Base-by-base conservation (phyloP, 2,888 invertebrate genomes). In the Agrochola lychnidis region DNA sequence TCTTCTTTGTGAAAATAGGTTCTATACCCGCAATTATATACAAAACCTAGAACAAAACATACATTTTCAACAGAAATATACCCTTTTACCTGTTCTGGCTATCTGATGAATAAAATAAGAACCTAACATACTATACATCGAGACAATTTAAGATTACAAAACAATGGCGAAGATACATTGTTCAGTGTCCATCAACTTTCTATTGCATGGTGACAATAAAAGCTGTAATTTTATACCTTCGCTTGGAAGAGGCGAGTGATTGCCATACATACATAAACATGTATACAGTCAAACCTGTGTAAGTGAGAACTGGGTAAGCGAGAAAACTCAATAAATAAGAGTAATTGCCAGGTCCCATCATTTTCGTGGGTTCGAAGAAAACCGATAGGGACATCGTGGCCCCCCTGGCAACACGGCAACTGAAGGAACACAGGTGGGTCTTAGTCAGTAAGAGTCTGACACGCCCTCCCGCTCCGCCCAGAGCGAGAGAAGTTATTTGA, bases 221-320 rank as follows among this genome's bases (percentile, higher is more conserved):
- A 51, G 80, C 78, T 86, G 89, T 91, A 91, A 90, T 90, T 87
- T 84, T 86, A 91, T 89, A 89, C 79, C 72, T 59, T 64, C 79
- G 73, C 19, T 74, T 82, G 78, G 85, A 84, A 86, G 86, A 89
- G 86, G 66, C 73, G 79, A 79, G 78, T 85, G 88, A 89, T 88
- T 89, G 87, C 80, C 75, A 74, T 79, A 74, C 78, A 72, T 56
- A 75, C 76, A 79, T 72, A 77, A 67, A 74, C 42, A n/a, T n/a
- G n/a, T n/a, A n/a, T n/a, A n/a, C n/a, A n/a, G 36, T 36, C 36
- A 36, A 36, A 36, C 36, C 36, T 36, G 36, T 36, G 36, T 36
- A 36, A 36, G 36, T 36, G 36, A 36, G 36, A 36, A 36, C 36
- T 36, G 36, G 36, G 36, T 36, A 36, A 36, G 36, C 1, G 36